Conservation (phyloP, 2,888 invertebrate genomes). For the Pyralis farinalis region DNA sequence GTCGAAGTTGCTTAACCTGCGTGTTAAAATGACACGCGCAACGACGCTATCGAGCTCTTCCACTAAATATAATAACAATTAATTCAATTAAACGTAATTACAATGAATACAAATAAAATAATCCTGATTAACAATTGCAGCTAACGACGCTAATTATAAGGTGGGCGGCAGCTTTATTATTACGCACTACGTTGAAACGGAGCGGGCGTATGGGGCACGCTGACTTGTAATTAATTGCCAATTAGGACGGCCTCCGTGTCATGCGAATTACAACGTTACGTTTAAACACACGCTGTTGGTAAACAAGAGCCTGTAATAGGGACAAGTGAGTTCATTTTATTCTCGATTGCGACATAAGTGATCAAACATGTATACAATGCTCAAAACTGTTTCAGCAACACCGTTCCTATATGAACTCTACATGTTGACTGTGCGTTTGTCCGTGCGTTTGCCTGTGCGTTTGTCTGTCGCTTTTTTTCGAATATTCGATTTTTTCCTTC, state of each 20-base stretch:
- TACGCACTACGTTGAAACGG: slow-evolving; percentile 30
- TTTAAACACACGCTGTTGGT: slow-evolving; percentile 12
- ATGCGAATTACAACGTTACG: slow-evolving; percentile 16
- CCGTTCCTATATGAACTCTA: too few species aligned
- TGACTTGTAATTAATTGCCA: slow-evolving; percentile 51
- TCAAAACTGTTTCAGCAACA: too few species aligned
- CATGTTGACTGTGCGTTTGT: too few species aligned
- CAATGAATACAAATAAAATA: neutral
- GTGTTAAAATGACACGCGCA: neutral
- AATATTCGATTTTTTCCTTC: too few species aligned
- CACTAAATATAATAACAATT: too few species aligned
- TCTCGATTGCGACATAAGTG: too few species aligned
- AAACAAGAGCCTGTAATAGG: neutral
- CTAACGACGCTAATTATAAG: slow-evolving; percentile 35
- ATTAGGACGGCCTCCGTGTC: slow-evolving; percentile 41
- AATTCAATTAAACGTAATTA: too few species aligned
- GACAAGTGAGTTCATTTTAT: too few species aligned
- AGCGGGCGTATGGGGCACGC: slow-evolving; percentile 26
- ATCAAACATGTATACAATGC: too few species aligned
- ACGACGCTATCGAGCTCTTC: too few species aligned
- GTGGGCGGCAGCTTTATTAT: slow-evolving; percentile 39
- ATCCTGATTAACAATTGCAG: slow-evolving; percentile 15
- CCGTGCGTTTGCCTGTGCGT: too few species aligned
- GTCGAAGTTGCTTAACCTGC: neutral
- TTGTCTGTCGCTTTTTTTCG: too few species aligned